Evolutionary conservation across 2,888 invertebrate species (phyloP).

Genomic region (Autographa gamma): DNA sequence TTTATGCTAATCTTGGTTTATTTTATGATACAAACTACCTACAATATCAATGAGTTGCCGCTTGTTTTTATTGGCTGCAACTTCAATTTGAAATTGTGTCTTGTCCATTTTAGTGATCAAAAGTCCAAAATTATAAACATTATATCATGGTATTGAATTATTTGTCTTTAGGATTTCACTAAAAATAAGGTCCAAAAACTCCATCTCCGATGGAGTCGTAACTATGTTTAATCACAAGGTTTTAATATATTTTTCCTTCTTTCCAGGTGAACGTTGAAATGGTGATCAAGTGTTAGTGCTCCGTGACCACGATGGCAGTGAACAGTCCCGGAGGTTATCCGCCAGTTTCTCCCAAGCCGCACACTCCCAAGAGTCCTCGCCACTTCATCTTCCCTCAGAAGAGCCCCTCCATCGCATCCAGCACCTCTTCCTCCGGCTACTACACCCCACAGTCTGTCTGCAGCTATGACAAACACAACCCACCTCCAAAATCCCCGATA

Average conservation of each 20-base stretch:
- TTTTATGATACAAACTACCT: not conserved
- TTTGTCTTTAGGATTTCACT: too few relatives aligned
- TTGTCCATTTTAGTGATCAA: too few relatives aligned
- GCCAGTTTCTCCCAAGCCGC: constrained; percentile 88
- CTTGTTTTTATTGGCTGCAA: too few relatives aligned
- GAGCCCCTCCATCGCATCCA: constrained; percentile 86
- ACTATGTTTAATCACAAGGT: not conserved
- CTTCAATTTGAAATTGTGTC: too few relatives aligned
- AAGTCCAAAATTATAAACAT: too few relatives aligned
- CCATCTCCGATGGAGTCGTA: too few relatives aligned
- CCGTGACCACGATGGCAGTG: constrained; percentile 85
- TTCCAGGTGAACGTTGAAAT: constrained; percentile 79
- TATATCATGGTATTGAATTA: too few relatives aligned
- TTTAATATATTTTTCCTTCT: constrained; percentile 53
- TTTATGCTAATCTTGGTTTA: not conserved
- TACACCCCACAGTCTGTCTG: constrained; percentile 88
- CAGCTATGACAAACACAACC: constrained; percentile 83
- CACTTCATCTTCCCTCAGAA: constrained; percentile 88
- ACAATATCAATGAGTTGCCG: not conserved
- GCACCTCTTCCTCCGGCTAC: constrained; percentile 88
- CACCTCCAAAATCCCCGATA: constrained; percentile 85
- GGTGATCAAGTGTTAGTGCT: constrained; percentile 57
- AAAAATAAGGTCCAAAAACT: too few relatives aligned
- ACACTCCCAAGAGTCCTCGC: constrained; percentile 88
- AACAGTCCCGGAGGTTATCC: constrained; percentile 89